Percentiles rank a stretch among this genome's conserved stretches.
phyloP scores from a whole-genome alignment of 2,113 vertebrate genomes.

The Crypturellus undulatus region DNA sequence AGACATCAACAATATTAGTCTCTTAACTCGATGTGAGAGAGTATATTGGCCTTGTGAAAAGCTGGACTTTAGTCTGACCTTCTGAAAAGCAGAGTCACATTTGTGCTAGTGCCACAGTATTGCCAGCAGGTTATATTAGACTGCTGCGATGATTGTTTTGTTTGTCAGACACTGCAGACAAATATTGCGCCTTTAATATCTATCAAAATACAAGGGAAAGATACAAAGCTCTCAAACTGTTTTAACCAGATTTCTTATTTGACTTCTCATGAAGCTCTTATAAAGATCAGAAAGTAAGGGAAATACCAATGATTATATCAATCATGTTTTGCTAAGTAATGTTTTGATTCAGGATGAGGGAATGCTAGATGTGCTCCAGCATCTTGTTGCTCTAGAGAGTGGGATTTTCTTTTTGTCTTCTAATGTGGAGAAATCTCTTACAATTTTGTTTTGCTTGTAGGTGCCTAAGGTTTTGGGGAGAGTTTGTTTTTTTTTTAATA shows the following conservation, averaged over 20 bases:
- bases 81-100: neutral
- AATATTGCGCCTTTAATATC: neutral
- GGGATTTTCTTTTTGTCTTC: neutral
- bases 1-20: neutral
- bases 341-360: neutral
- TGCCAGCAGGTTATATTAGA: neutral
- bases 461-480: neutral
- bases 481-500: neutral
- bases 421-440: neutral
- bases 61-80: neutral
- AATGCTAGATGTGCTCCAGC: neutral
- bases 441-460: neutral
- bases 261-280: neutral
- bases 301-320: neutral
- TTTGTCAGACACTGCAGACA: neutral
- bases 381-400: neutral
- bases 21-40: neutral
- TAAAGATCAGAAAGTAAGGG: neutral
- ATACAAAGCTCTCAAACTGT: neutral
- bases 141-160: neutral
- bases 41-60: neutral
- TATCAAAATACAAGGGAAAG: neutral
- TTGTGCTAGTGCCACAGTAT: neutral
- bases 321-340: neutral
- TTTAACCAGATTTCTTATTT: neutral